These are phyloP conservation scores for Rhynchomys soricoides DNA, from an alignment of 2,113 vertebrate genomes.

Conservation along the genomic window DNA sequence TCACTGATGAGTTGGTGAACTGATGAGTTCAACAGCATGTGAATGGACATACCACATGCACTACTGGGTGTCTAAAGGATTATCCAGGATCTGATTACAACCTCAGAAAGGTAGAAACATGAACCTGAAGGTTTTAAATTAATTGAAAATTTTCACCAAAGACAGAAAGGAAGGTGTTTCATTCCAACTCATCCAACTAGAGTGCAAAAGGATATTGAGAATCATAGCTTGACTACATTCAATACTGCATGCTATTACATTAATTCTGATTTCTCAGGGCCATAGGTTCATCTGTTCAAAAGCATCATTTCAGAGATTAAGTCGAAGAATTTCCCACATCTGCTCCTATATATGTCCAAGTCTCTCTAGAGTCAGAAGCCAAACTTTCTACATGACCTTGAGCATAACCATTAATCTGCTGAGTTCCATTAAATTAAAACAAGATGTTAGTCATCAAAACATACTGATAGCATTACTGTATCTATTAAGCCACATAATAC, in stretches of 20 bases:
- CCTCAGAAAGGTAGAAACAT: neutral
- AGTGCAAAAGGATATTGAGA: neutral
- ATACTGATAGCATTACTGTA: neutral
- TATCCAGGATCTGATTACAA: neutral
- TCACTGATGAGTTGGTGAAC: neutral
- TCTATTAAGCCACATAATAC: conserved; percentile 2
- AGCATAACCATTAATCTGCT: conserved; percentile 1
- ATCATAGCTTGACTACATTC: neutral
- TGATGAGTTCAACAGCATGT: neutral
- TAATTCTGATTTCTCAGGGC: conserved; percentile 1
- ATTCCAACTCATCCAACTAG: neutral
- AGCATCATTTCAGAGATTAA: conserved; percentile 42
- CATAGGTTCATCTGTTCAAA: conserved; percentile 20
- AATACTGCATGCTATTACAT: neutral
- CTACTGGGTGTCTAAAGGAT: neutral
- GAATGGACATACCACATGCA: neutral
- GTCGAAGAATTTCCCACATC: conserved; percentile 35
- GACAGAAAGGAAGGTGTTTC: neutral
- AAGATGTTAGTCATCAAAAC: conserved; percentile 27
- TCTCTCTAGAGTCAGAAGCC: conserved; percentile 29
- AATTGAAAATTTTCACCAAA: conserved; percentile 9
- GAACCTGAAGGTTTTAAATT: neutral
- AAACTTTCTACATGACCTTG: conserved; percentile 15
- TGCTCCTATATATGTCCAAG: conserved; percentile 37
- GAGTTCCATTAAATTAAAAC: conserved; percentile 44